Conservation (phyloP, 2,888 invertebrate genomes). For the Neoitamus cyanurus region DNA sequence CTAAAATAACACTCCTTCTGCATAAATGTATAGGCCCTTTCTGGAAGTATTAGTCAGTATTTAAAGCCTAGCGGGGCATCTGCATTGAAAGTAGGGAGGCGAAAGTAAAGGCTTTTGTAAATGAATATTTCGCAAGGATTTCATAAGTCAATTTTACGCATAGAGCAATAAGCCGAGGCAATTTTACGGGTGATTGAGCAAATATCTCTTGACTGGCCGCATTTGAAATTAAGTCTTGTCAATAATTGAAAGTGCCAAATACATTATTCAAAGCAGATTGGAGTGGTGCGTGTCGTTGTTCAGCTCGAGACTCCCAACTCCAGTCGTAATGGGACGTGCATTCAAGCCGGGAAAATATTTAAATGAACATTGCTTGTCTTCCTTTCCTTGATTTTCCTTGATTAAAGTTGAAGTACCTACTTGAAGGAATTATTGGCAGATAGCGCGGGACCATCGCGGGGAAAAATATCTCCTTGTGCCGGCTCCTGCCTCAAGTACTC, state of each 20-base stretch:
- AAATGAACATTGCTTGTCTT: not conserved
- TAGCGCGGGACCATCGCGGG: not conserved
- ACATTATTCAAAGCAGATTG: not conserved
- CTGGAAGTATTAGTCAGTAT: no score
- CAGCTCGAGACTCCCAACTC: not conserved
- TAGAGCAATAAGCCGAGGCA: not conserved
- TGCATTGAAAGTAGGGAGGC: not conserved
- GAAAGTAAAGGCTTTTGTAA: not conserved
- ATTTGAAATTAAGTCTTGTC: not conserved
- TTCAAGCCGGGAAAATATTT: not conserved
- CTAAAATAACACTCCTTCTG: no score
- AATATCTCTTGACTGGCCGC: not conserved
- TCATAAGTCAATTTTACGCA: not conserved
- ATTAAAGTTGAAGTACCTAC: conserved; percentile 16
- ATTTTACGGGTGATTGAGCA: not conserved
- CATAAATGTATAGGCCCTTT: no score
- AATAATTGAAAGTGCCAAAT: not conserved
- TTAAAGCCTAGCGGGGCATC: no score
- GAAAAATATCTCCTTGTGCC: not conserved
- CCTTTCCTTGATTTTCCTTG: not conserved
- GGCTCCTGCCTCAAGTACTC: not conserved
- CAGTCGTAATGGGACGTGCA: not conserved
- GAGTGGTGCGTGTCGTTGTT: not conserved
- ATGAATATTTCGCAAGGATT: not conserved
- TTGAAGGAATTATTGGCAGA: not conserved